Conservation (phyloP, 1,140 invertebrate species). For the Adelges cooleyi region DNA sequence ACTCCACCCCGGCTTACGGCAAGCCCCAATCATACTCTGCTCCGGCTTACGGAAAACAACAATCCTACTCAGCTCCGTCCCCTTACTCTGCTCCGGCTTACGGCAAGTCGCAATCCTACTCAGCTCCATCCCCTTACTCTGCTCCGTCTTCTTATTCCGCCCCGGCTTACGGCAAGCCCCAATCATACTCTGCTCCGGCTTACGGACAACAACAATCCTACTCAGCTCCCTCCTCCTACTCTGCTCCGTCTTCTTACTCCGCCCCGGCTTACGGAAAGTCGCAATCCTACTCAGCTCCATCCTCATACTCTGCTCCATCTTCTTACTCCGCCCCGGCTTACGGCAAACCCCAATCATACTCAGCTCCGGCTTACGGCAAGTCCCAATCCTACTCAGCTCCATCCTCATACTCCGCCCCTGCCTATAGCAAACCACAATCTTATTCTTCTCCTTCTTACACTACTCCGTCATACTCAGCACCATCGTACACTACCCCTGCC, state of each 20-base stretch:
- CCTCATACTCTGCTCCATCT: slow-evolving; percentile 22
- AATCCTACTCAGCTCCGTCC: slow-evolving; percentile 27
- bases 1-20: slow-evolving; percentile 16
- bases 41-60: not conserved
- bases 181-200: slow-evolving; percentile 23
- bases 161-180: slow-evolving; percentile 9
- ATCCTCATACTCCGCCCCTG: slow-evolving; percentile 28
- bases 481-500: not conserved
- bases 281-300: slow-evolving; percentile 25
- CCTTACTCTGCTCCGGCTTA: slow-evolving; percentile 30
- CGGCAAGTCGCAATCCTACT: slow-evolving; percentile 31
- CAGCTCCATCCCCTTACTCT: slow-evolving; percentile 23
- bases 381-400: slow-evolving; percentile 3
- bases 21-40: slow-evolving; percentile 30
- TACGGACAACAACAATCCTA: slow-evolving; percentile 25
- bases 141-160: slow-evolving; percentile 28
- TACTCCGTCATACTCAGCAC: not conserved
- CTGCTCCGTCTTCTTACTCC: slow-evolving; percentile 14
- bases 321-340: slow-evolving; percentile 30
- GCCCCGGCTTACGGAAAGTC: slow-evolving; percentile 9
- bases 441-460: slow-evolving; percentile 18
- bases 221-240: slow-evolving; percentile 26
- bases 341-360: slow-evolving; percentile 27
- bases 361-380: not conserved
- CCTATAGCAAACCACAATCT: slow-evolving; percentile 26